Percentiles rank a stretch among this genome's conserved stretches.
phyloP scores from a whole-genome alignment of 2,113 vertebrate genomes.

The Paraplagusia blochii region DNA sequence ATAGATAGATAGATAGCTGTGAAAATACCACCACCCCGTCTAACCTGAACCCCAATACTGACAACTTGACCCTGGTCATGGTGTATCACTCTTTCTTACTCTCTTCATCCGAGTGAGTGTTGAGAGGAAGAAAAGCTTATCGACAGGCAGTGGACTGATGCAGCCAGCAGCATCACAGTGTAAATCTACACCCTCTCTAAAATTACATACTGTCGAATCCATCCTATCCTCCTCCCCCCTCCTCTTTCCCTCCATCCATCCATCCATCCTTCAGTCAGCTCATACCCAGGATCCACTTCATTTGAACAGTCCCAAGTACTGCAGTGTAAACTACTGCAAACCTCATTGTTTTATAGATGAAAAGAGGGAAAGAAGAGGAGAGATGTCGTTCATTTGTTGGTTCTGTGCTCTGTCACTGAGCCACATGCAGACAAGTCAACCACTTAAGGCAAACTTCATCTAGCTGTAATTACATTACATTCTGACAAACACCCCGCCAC shows the following conservation, averaged over 20 bases:
- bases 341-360: too few species aligned
- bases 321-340: too few species aligned
- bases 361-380: conserved; percentile 1
- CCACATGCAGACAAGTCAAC: conserved; percentile 67
- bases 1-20: too few species aligned
- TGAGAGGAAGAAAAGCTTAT: conserved; percentile 59
- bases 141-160: conserved; percentile 75
- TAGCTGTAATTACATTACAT: conserved; percentile 77
- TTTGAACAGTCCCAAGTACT: too few species aligned
- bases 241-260: conserved; percentile 11
- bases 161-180: conserved; percentile 71
- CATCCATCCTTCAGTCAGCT: conserved; percentile 34
- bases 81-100: conserved; percentile 23
- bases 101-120: conserved; percentile 5
- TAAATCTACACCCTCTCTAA: conserved; percentile 79
- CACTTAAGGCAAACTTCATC: conserved; percentile 78
- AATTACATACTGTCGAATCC: conserved; percentile 74
- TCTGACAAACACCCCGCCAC: conserved; percentile 74
- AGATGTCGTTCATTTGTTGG: conserved; percentile 51
- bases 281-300: neutral
- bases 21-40: conserved; percentile 53
- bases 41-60: conserved; percentile 64
- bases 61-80: conserved; percentile 60
- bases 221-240: conserved; percentile 25
- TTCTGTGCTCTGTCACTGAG: conserved; percentile 49